Conservation (phyloP, 2,888 invertebrate genomes). For the Trachelus tabidus region DNA sequence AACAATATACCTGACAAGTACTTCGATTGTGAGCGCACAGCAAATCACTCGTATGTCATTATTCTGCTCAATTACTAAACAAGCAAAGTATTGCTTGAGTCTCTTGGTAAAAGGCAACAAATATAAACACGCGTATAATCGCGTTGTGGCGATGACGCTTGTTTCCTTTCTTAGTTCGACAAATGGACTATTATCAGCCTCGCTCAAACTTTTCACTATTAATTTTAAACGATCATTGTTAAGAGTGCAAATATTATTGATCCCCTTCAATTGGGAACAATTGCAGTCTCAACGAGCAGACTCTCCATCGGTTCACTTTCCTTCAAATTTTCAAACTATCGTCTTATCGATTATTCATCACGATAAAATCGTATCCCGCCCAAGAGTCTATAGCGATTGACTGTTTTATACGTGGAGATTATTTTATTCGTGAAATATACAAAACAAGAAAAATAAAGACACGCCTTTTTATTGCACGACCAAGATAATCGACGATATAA, state of each 20-base stretch:
- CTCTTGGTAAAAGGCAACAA: background rate
- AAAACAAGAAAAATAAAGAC: background rate
- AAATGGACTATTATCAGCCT: background rate
- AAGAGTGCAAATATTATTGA: background rate
- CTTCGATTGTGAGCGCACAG: background rate
- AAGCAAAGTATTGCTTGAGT: background rate
- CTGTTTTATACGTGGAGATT: background rate
- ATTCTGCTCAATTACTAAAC: background rate
- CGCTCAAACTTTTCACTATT: background rate
- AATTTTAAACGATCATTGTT: background rate
- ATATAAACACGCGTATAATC: background rate
- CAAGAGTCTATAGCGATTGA: background rate
- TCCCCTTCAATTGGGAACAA: background rate
- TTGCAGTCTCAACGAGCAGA: background rate
- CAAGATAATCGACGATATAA: background rate
- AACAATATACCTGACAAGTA: background rate
- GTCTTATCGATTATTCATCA: background rate
- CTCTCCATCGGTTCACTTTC: background rate
- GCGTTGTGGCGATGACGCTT: background rate
- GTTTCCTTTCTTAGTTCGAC: background rate
- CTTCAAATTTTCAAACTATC: background rate
- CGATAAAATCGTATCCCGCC: background rate
- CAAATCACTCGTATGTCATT: background rate
- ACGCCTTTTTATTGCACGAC: background rate
- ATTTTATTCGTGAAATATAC: background rate